phyloP scores from a whole-genome alignment of 2,888 invertebrate species.

The Conomelus anceps region DNA sequence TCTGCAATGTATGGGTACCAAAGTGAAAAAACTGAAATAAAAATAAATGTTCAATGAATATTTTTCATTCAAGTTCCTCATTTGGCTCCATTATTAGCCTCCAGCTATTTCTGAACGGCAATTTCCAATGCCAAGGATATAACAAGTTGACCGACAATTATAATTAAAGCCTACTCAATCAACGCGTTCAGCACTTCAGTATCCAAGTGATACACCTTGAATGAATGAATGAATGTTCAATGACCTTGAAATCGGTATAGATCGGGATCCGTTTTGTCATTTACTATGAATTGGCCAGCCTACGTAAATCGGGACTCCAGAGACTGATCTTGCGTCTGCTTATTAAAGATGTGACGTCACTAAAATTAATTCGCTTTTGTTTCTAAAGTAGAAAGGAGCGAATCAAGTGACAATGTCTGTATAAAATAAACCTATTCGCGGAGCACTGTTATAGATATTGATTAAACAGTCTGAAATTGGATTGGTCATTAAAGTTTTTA shows the following conservation, averaged over 20 bases:
- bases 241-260: background rate
- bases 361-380: background rate
- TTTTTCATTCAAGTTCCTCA: background rate
- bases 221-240: background rate
- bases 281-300: background rate
- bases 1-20: no score
- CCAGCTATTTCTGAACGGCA: background rate
- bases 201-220: background rate
- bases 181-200: background rate
- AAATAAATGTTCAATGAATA: background rate
- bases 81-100: no score
- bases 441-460: background rate
- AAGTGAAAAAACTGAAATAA: background rate
- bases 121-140: background rate
- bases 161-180: background rate
- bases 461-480: background rate
- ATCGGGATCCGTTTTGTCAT: background rate
- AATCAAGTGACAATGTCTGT: background rate
- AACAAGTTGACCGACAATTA: background rate
- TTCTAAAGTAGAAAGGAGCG: background rate
- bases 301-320: background rate
- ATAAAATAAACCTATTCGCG: background rate
- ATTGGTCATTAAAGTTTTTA: background rate
- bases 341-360: background rate
- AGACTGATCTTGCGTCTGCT: background rate